Conservation (phyloP, 2,797 vertebrate genomes). For the Limosa lapponica region DNA sequence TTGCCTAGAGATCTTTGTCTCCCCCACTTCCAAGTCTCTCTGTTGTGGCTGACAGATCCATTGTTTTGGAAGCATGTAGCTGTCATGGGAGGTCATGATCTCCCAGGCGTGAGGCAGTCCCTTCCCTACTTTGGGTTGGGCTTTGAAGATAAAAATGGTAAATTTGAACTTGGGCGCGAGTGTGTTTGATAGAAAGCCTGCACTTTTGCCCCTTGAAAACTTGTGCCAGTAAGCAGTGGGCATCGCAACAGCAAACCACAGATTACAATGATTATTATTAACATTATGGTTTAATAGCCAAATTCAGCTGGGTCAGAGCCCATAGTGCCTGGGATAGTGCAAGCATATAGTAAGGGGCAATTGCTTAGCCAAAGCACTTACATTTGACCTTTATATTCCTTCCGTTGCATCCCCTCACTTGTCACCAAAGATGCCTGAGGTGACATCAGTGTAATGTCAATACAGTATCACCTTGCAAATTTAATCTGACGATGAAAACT, state of each 20-base stretch:
- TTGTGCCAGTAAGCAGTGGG: neutral
- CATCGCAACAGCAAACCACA: neutral
- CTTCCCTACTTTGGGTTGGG: constrained; percentile 51
- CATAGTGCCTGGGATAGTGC: neutral
- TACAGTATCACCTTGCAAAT: neutral
- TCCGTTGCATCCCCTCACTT: accelerated
- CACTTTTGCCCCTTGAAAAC: neutral
- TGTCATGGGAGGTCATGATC: constrained; percentile 74
- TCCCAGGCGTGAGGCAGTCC: constrained; percentile 63
- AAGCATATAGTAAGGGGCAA: neutral
- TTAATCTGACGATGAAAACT: neutral
- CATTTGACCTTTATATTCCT: neutral
- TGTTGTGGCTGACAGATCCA: constrained; percentile 70
- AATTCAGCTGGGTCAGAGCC: neutral
- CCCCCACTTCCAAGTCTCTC: constrained; percentile 69
- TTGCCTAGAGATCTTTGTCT: constrained; percentile 75
- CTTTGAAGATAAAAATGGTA: constrained; percentile 73
- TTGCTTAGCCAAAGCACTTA: neutral
- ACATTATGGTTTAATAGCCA: neutral
- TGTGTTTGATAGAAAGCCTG: neutral
- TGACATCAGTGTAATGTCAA: neutral
- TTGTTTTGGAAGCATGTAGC: constrained; percentile 72
- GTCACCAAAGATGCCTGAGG: accelerated
- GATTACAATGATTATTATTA: neutral
- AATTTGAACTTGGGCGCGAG: constrained; percentile 59